Percentiles rank a stretch among this genome's conserved stretches.
Evolutionary conservation across 2,113 vertebrate species (phyloP).

Genomic region (Vireo altiloquus): DNA sequence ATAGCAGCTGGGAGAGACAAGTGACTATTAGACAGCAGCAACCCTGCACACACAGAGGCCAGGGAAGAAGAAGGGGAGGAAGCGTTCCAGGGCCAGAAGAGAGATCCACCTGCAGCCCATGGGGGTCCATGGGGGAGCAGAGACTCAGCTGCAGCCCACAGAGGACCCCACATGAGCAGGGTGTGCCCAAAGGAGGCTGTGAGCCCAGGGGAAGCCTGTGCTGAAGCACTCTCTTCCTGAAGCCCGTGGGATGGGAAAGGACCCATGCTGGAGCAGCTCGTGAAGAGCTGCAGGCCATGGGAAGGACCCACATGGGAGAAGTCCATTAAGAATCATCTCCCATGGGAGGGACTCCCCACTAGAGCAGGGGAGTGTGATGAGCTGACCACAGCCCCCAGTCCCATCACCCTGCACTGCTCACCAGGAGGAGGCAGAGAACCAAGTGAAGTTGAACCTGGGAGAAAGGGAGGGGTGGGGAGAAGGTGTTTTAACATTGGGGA

Average conservation of each 20-base stretch:
- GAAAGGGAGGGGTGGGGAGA: not conserved
- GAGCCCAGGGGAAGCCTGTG: rapidly evolving
- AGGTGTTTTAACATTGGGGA: not conserved
- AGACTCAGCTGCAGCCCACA: not conserved
- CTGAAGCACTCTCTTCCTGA: not conserved
- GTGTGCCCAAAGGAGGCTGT: rapidly evolving
- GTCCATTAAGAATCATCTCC: not conserved
- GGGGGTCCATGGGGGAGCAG: not conserved
- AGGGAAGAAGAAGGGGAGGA: not conserved
- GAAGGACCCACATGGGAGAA: not conserved
- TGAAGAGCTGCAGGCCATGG: not conserved
- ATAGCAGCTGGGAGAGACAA: not conserved
- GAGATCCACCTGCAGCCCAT: not conserved
- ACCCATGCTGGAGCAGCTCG: rapidly evolving
- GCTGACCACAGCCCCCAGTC: not conserved
- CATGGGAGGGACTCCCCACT: not conserved
- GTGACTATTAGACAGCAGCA: rapidly evolving
- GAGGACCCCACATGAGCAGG: rapidly evolving
- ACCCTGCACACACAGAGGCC: not conserved
- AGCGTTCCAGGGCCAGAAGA: not conserved
- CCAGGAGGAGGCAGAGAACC: not conserved
- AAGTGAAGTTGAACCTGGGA: rapidly evolving
- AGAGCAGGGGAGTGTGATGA: not conserved
- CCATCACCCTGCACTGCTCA: not conserved
- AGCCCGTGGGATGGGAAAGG: not conserved